Evolutionary conservation across 2,888 invertebrate genomes (phyloP).

Genomic region (Drosophila buzzatii): DNA sequence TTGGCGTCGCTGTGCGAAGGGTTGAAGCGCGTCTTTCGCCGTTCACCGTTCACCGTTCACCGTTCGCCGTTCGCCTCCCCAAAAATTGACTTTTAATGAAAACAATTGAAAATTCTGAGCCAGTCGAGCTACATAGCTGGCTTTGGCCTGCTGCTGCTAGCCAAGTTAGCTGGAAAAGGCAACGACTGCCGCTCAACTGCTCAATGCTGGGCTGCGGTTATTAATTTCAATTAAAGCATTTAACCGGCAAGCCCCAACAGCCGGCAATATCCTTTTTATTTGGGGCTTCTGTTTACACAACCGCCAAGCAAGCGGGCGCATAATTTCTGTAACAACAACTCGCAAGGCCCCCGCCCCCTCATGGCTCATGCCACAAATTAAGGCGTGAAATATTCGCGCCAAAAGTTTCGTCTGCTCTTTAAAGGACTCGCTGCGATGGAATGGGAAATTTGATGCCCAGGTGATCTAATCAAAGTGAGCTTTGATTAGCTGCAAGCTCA

Average conservation of each 20-base stretch:
- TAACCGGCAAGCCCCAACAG: constrained; percentile 71
- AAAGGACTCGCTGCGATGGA: constrained; percentile 16
- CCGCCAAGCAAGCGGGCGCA: constrained; percentile 57
- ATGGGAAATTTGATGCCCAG: not conserved
- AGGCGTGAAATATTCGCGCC: constrained; percentile 71
- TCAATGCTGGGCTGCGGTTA: constrained; percentile 71
- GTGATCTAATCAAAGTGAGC: constrained; percentile 30
- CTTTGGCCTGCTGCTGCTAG: not conserved
- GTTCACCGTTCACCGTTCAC: not conserved
- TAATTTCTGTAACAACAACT: constrained; percentile 48
- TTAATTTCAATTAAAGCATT: constrained; percentile 83
- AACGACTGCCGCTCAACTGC: constrained; percentile 31
- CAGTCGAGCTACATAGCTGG: constrained; percentile 3
- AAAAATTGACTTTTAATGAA: constrained; percentile 81
- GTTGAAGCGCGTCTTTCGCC: constrained; percentile 36
- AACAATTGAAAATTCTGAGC: constrained; percentile 76
- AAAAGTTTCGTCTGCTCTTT: constrained; percentile 41
- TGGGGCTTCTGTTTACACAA: constrained; percentile 70
- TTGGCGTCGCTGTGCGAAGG: constrained; percentile 30
- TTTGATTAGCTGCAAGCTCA: constrained; percentile 27
- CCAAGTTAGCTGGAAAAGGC: constrained; percentile 22
- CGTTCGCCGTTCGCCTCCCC: constrained; percentile 25
- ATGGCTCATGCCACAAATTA: constrained; percentile 64
- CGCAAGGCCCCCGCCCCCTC: not conserved
- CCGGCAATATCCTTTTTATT: constrained; percentile 64